These are phyloP conservation scores for Diabrotica balteata DNA, from an alignment of 2,888 invertebrate species.

Conservation along the genomic window DNA sequence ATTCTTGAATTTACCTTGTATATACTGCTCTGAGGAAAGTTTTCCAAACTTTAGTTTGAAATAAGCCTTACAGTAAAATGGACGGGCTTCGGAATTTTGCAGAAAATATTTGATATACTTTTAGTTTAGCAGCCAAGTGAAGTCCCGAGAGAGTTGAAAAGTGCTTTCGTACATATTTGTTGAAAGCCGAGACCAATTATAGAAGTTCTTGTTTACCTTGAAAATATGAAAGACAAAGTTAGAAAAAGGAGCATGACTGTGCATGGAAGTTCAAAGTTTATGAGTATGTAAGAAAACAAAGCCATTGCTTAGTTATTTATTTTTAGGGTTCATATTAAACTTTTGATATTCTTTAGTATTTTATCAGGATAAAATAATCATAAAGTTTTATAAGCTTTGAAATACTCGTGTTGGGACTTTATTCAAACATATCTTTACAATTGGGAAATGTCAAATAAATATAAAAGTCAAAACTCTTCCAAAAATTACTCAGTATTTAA, in stretches of 20 bases:
- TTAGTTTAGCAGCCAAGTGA: not conserved
- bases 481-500: too few relatives aligned
- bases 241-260: not conserved
- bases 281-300: slow-evolving; percentile 8
- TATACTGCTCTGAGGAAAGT: too few relatives aligned
- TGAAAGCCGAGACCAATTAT: slow-evolving; percentile 15
- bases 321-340: not conserved
- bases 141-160: slow-evolving; percentile 6
- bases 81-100: too few relatives aligned
- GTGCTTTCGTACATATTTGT: slow-evolving; percentile 11
- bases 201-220: slow-evolving; percentile 18
- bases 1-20: too few relatives aligned
- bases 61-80: too few relatives aligned
- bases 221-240: slow-evolving; percentile 12
- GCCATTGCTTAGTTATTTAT: not conserved
- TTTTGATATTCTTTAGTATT: not conserved
- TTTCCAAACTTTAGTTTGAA: too few relatives aligned
- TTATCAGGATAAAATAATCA: too few relatives aligned
- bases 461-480: too few relatives aligned
- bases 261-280: not conserved
- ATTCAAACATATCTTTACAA: too few relatives aligned
- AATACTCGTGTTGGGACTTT: too few relatives aligned
- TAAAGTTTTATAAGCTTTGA: too few relatives aligned
- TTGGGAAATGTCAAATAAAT: too few relatives aligned
- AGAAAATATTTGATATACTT: not conserved